Evolutionary conservation across 2,113 vertebrate genomes (phyloP).

Genomic region (Smithornis capensis): DNA sequence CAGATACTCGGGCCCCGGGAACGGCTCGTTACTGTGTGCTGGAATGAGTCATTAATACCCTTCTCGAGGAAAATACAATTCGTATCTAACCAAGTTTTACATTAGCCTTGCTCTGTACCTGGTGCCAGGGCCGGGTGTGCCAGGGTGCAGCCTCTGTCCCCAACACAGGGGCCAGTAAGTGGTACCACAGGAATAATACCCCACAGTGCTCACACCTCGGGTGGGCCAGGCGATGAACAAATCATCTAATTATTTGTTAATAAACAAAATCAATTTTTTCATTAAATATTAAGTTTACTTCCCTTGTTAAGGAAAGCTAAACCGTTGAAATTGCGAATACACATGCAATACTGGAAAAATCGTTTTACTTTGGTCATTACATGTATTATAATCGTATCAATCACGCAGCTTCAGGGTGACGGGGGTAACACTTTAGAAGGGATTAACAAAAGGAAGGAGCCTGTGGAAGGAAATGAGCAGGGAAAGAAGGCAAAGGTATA

Average conservation of each 20-base stretch:
- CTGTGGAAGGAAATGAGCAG: background rate
- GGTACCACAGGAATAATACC: background rate
- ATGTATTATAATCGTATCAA: background rate
- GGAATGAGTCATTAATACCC: background rate
- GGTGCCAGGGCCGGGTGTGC: background rate
- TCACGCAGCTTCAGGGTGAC: background rate
- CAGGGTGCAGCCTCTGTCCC: background rate
- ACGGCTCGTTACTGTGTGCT: rapidly evolving
- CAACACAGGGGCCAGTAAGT: background rate
- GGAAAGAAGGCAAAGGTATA: background rate
- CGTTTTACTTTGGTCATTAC: background rate
- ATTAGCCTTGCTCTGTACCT: too few relatives aligned
- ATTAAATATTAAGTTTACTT: too few relatives aligned
- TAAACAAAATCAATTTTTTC: too few relatives aligned
- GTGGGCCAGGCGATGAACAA: too few relatives aligned
- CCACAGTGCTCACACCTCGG: background rate
- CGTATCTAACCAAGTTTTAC: background rate
- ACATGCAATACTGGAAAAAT: background rate
- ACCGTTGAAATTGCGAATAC: rapidly evolving
- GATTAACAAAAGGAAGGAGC: background rate
- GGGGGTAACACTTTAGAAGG: background rate
- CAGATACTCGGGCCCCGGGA: background rate
- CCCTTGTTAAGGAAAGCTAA: background rate
- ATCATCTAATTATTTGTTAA: background rate
- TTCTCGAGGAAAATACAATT: background rate